A percentile compares a stretch with the other conserved stretches of the same genome.
Conservation (phyloP, 2,113 vertebrate genomes). For the Cettia cetti region DNA sequence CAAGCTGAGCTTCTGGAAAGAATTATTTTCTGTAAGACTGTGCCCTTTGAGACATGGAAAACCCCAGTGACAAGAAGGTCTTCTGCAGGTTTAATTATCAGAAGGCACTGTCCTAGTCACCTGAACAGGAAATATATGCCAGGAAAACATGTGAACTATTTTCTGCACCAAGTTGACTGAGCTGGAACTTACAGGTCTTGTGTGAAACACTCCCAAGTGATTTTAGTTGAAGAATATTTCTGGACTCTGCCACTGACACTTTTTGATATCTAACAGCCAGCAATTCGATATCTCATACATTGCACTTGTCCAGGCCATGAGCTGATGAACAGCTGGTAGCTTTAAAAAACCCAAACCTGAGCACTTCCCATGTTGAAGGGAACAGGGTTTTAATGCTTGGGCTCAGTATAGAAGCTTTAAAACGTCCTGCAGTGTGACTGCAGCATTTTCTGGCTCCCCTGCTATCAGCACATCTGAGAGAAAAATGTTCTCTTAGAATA, state of each 20-base stretch:
- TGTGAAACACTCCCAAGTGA: background rate
- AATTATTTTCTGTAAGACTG: background rate
- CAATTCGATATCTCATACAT: background rate
- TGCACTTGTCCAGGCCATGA: background rate
- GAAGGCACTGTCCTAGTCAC: background rate
- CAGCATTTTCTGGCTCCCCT: background rate
- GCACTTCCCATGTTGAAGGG: background rate
- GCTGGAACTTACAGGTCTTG: background rate
- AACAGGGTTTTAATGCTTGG: background rate
- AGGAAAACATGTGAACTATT: background rate
- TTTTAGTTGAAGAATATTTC: background rate
- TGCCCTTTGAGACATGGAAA: background rate
- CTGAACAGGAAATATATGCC: background rate
- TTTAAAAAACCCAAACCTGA: background rate
- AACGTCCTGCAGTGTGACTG: background rate
- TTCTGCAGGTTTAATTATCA: background rate
- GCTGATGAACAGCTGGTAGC: background rate
- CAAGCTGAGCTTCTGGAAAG: background rate
- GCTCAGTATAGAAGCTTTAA: background rate
- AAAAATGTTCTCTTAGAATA: background rate
- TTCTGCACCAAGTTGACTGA: background rate
- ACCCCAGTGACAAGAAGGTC: background rate
- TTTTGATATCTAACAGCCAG: background rate
- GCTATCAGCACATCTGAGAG: background rate
- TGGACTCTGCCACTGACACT: background rate